Conservation (phyloP, 2,888 invertebrate species). For the Lamellibrachia columna region DNA sequence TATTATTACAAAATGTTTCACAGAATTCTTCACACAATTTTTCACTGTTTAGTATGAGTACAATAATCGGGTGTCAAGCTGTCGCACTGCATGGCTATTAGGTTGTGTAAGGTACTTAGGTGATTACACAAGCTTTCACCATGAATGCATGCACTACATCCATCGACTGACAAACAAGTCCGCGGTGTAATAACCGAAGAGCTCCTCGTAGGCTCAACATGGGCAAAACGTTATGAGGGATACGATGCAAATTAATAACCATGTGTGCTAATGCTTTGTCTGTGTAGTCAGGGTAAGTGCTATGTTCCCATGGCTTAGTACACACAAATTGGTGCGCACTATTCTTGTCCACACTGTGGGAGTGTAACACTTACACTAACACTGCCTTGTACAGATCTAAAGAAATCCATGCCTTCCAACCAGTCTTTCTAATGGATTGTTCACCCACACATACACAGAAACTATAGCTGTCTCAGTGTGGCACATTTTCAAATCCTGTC, state of each 20-base stretch:
- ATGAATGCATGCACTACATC: not conserved
- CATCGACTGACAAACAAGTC: not conserved
- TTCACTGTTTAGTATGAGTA: not conserved
- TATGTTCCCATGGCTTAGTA: not conserved
- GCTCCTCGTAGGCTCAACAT: not conserved
- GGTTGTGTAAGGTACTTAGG: not conserved
- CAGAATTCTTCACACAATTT: not conserved
- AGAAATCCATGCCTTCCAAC: too few species aligned
- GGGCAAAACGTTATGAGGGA: not conserved
- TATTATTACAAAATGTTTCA: not conserved
- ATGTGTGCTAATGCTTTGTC: not conserved
- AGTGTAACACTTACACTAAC: not conserved
- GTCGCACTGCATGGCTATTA: not conserved
- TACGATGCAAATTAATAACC: not conserved
- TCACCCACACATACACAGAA: too few species aligned
- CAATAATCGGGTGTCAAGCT: not conserved
- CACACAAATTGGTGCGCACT: not conserved
- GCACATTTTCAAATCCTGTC: too few species aligned
- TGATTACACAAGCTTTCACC: not conserved
- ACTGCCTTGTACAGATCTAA: not conserved
- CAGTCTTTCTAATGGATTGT: too few species aligned
- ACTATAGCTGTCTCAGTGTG: too few species aligned
- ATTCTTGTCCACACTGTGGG: not conserved
- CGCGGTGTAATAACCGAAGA: not conserved
- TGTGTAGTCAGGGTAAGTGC: not conserved